Percentiles rank a stretch among this genome's conserved stretches.
phyloP scores from a whole-genome alignment of 2,797 vertebrate genomes.

The Valencia hispanica region DNA sequence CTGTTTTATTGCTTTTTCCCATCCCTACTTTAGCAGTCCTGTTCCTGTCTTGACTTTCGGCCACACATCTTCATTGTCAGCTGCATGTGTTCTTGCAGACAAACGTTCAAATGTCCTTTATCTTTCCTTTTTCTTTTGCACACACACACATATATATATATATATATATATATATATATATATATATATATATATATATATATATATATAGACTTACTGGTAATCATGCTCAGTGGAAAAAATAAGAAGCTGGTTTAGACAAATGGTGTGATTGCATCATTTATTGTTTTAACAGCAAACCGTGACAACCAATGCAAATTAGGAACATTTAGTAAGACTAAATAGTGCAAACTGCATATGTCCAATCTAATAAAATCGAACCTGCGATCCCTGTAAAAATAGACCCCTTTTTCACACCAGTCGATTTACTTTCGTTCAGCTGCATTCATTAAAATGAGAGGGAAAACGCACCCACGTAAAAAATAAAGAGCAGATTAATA shows the following conservation, averaged over 20 bases:
- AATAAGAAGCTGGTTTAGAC: background rate
- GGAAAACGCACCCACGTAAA: background rate
- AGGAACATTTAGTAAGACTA: background rate
- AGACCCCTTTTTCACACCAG: background rate
- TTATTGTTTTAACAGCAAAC: constrained; percentile 30
- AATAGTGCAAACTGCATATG: background rate
- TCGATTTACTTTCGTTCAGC: background rate
- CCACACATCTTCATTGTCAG: too few species aligned
- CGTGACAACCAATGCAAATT: background rate
- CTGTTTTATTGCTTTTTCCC: too few species aligned
- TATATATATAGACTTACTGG: background rate
- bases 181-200: too few species aligned
- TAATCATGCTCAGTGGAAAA: constrained; percentile 2
- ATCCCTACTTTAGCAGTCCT: too few species aligned
- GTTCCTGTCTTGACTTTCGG: too few species aligned
- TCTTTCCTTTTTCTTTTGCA: too few species aligned
- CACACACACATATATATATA: background rate
- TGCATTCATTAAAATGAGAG: background rate
- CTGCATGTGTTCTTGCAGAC: too few species aligned
- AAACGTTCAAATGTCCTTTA: too few species aligned
- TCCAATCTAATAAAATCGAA: background rate
- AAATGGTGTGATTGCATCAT: constrained; percentile 24
- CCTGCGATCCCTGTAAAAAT: background rate
- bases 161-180: too few species aligned
- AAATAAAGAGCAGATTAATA: background rate